Conservation (phyloP, 2,888 invertebrate genomes). For the Aphidius colemani region DNA sequence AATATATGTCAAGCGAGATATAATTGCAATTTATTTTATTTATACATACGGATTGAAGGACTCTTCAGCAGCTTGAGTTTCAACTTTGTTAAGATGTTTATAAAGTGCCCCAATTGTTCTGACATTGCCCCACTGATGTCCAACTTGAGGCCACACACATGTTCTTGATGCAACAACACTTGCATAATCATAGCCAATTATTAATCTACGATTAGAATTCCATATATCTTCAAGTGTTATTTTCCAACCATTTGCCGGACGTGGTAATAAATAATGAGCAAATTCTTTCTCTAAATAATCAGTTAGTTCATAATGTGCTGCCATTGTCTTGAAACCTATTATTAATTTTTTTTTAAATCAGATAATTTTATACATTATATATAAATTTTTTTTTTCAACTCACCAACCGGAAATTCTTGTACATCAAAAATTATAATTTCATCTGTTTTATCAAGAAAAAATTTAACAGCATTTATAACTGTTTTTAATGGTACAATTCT, state of each 20-base stretch:
- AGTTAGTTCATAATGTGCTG: slow-evolving; percentile 54
- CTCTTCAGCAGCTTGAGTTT: slow-evolving; percentile 31
- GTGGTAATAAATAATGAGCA: slow-evolving; percentile 51
- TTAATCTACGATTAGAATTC: slow-evolving; percentile 61
- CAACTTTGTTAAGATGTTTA: slow-evolving; percentile 58
- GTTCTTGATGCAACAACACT: slow-evolving; percentile 46
- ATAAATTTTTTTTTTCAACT: slow-evolving; percentile 19
- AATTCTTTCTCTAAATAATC: slow-evolving; percentile 54
- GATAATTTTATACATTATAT: no score
- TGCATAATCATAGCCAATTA: slow-evolving; percentile 63
- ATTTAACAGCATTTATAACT: slow-evolving; percentile 63
- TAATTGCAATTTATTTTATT: not conserved
- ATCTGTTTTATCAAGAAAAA: slow-evolving; percentile 64
- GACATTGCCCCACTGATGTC: slow-evolving; percentile 72
- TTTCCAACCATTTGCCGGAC: slow-evolving; percentile 59
- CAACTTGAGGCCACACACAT: slow-evolving; percentile 65
- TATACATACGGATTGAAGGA: slow-evolving; percentile 12
- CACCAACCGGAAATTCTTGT: slow-evolving; percentile 67
- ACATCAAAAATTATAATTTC: slow-evolving; percentile 68
- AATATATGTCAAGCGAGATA: slow-evolving; percentile 1
- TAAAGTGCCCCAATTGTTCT: slow-evolving; percentile 64
- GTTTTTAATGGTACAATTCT: slow-evolving; percentile 61
- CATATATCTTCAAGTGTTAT: slow-evolving; percentile 62
- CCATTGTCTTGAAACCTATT: slow-evolving; percentile 58
- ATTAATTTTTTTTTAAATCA: no score